Base-by-base conservation (phyloP, 2,797 vertebrate genomes). In the Chloroceryle inda region DNA sequence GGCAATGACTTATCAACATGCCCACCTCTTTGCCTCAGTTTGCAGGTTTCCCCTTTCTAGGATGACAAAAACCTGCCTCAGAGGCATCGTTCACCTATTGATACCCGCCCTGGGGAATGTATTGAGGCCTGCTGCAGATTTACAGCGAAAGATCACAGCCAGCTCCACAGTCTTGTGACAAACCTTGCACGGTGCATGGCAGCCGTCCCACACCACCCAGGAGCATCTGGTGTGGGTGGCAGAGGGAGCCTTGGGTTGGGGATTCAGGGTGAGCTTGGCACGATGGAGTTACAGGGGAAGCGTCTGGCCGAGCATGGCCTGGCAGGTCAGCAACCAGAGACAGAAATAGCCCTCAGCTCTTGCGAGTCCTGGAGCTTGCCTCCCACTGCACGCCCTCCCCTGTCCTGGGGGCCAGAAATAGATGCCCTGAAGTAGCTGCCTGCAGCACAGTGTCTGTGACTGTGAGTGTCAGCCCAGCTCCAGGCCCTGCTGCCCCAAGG, bases 291-390 rank as follows among this genome's bases (percentile, higher is more conserved):
- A 35, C 63, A 27, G 23, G 6, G 53, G 45, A 78, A 82, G 50
- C 2, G 3, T 37, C 37, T 0, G 21, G 50, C 85, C 2, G 2
- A 42, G 24, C n/a, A 13, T n/a, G 68, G 40, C 71, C 71, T 16
- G 82, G 44, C 5, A 4, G 92, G 84, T 76, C 84, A 93, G 84
- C 47, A n/a, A 76, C 59, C n/a, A 1, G 14, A 20, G 67, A 38
- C 81, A 87, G 81, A 89, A 97, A 96, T 96, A 97, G 64, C 77
- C 47, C 77, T 40, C 4, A 4, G 47, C 79, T 85, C 64, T 76
- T 40, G 29, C 0, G 1, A 74, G 77, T 19, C 73, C 77, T 11
- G 0, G 19, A 82, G 55, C 40, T 80, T 20, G 77, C 89, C 85
- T 89, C 69, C 74, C 24, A 50, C 47, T 2, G 3, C 81, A 18